These are phyloP conservation scores for Hypothenemus hampei DNA, from an alignment of 1,140 invertebrate genomes.

Conservation along the genomic window DNA sequence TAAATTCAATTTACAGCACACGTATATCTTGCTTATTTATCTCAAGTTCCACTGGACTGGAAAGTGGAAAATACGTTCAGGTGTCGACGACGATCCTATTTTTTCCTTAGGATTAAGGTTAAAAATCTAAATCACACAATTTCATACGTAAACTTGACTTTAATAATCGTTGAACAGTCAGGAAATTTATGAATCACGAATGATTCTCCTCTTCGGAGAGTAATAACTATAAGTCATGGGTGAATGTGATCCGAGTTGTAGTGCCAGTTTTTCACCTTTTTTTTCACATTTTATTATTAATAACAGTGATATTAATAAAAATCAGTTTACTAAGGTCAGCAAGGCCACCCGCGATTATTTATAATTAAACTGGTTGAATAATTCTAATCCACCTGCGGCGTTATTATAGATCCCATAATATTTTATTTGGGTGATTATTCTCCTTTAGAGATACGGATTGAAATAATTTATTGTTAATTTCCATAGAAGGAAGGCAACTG, in stretches of 20 bases:
- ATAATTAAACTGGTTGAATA: constrained; percentile 13
- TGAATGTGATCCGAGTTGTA: background rate
- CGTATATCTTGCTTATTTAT: constrained; percentile 9
- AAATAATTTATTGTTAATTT: too few relatives aligned
- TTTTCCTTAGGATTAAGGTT: too few relatives aligned
- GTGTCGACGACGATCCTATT: too few relatives aligned
- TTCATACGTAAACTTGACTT: too few relatives aligned
- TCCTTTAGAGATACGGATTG: too few relatives aligned
- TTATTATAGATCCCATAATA: background rate
- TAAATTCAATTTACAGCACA: constrained; percentile 12
- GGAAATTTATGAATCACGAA: constrained; percentile 12
- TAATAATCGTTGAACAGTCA: too few relatives aligned
- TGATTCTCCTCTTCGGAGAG: background rate
- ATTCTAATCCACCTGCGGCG: constrained; percentile 12
- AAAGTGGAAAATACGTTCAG: too few relatives aligned
- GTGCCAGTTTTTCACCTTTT: constrained; percentile 6
- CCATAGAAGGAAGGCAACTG: too few relatives aligned
- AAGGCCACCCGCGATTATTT: constrained; percentile 31
- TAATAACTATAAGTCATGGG: constrained; percentile 21
- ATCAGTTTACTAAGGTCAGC: constrained; percentile 30
- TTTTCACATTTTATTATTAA: too few relatives aligned
- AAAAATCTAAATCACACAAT: too few relatives aligned
- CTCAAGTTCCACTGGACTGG: background rate
- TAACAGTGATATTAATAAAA: constrained; percentile 24
- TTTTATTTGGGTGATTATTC: background rate